phyloP scores from a whole-genome alignment of 2,797 vertebrate species.

The Hirundo rustica region DNA sequence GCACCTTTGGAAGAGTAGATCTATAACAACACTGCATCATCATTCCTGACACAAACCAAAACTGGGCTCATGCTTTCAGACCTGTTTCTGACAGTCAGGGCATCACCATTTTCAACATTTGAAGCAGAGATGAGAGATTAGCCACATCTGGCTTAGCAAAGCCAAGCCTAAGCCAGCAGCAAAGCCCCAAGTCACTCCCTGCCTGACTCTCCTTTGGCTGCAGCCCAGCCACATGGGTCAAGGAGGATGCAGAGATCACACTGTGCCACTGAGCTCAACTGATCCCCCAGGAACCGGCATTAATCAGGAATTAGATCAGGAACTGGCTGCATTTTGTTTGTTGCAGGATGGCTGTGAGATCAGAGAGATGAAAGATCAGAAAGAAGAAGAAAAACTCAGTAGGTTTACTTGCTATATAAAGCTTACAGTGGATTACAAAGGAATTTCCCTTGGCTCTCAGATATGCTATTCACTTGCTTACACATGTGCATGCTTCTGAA shows the following conservation, averaged over 20 bases:
- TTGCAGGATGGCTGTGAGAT: not conserved
- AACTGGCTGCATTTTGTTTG: not conserved
- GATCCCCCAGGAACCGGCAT: not conserved
- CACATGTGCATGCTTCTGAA: not conserved
- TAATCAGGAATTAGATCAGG: not conserved
- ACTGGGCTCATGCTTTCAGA: not conserved
- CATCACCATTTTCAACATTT: not conserved
- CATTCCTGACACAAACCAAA: not conserved
- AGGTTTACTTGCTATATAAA: not conserved
- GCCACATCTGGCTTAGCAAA: not conserved
- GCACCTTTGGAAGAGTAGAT: not conserved
- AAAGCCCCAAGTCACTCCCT: not conserved
- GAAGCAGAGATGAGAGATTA: not conserved
- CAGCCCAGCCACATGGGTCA: not conserved
- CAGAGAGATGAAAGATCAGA: not conserved
- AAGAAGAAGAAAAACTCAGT: not conserved
- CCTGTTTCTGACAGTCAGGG: not conserved
- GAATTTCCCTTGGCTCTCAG: not conserved
- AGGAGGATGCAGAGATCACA: not conserved
- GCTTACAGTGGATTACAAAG: not conserved
- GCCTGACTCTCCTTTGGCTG: not conserved
- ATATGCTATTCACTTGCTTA: not conserved
- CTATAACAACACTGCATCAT: not conserved
- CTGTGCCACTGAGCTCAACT: not conserved
- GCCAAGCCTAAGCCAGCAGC: not conserved